These are phyloP conservation scores for Drosophila virilis DNA, from an alignment of 1,140 invertebrate species.

Conservation along the genomic window DNA sequence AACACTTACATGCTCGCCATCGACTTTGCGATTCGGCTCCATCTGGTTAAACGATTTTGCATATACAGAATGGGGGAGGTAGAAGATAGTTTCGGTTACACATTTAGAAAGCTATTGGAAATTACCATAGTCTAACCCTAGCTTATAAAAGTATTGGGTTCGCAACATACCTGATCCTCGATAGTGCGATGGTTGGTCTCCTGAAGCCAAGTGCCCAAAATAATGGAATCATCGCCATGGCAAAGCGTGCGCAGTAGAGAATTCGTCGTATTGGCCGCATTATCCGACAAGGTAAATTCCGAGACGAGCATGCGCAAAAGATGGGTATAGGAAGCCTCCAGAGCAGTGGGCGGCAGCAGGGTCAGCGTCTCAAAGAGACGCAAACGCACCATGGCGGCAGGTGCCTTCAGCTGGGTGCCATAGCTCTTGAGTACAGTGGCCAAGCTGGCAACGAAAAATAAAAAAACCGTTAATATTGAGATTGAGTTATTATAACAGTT, in stretches of 20 bases:
- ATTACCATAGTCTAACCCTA: neutral
- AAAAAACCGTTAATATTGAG: neutral
- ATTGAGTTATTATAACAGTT: neutral
- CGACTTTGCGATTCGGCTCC: conserved; percentile 90
- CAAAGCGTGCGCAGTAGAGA: conserved; percentile 94
- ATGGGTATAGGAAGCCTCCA: conserved; percentile 94
- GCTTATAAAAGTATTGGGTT: neutral
- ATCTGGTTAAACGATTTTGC: conserved; percentile 85
- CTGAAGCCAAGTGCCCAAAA: conserved; percentile 94
- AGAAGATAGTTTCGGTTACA: conserved; percentile 28
- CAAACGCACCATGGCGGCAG: conserved; percentile 95
- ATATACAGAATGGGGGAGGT: conserved; percentile 26
- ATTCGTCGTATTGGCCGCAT: conserved; percentile 96
- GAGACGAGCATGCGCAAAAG: conserved; percentile 97
- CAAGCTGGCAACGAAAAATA: conserved; percentile 86
- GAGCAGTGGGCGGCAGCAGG: conserved; percentile 92
- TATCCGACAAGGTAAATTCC: conserved; percentile 98
- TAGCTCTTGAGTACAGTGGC: conserved; percentile 95
- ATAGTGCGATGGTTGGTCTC: conserved; percentile 98
- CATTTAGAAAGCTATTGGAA: neutral
- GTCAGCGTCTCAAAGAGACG: conserved; percentile 95
- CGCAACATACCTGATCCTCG: conserved; percentile 94
- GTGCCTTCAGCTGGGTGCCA: conserved; percentile 96
- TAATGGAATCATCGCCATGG: conserved; percentile 95
- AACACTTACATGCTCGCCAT: conserved; percentile 90